A percentile compares a stretch with the other conserved stretches of the same genome.
Evolutionary conservation across 1,140 invertebrate species (phyloP).

Genomic region (Nymphalis io): DNA sequence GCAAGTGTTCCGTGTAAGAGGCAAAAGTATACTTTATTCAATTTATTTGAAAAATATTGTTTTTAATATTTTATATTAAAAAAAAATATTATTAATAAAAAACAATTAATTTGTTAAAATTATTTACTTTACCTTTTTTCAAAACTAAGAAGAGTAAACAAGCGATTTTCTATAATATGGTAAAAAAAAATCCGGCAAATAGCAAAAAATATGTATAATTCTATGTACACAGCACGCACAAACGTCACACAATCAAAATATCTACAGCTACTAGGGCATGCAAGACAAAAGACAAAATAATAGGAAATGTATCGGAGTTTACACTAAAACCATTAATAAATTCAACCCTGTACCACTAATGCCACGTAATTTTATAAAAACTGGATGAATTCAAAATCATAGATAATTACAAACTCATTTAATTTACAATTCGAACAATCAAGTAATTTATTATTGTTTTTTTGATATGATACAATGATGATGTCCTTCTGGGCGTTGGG

Average conservation of each 20-base stretch:
- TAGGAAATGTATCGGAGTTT: not conserved
- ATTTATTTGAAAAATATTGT: no score
- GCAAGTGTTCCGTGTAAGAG: not conserved
- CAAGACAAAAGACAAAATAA: slow-evolving; percentile 10
- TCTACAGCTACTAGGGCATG: not conserved
- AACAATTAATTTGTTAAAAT: no score
- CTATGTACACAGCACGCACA: slow-evolving; percentile 2
- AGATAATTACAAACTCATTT: no score
- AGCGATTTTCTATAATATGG: no score
- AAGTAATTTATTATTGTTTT: no score
- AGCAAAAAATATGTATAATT: not conserved
- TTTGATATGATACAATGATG: no score
- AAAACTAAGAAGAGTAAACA: not conserved
- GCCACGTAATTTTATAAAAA: not conserved
- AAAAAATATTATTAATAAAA: no score
- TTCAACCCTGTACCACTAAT: not conserved
- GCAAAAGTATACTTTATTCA: not conserved
- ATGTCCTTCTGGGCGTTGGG: no score
- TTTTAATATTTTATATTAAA: no score
- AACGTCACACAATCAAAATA: not conserved
- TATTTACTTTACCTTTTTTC: not conserved
- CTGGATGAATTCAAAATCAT: not conserved
- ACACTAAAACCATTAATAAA: not conserved
- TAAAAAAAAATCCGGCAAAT: not conserved
- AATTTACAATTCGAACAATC: no score